A percentile compares a stretch with the other conserved stretches of the same genome.
phyloP scores from a whole-genome alignment of 2,113 vertebrate species.

The Rissa tridactyla region DNA sequence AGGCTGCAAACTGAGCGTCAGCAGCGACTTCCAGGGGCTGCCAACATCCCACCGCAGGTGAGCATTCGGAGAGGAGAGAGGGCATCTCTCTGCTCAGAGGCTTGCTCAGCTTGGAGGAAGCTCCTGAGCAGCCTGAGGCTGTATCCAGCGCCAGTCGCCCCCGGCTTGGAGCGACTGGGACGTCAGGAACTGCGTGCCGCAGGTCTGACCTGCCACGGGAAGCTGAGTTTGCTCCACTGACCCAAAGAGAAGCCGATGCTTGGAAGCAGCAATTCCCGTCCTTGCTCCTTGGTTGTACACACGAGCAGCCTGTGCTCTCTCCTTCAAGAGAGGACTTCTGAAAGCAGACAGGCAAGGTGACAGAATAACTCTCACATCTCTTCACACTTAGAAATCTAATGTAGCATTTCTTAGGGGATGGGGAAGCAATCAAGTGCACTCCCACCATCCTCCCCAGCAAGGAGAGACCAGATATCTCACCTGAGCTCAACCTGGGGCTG shows the following conservation, averaged over 20 bases:
- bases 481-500: neutral
- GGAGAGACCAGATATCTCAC: neutral
- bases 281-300: neutral
- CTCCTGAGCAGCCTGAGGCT: neutral
- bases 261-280: neutral
- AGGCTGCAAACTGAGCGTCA: neutral
- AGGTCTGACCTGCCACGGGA: rapidly evolving
- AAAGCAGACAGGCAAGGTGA: neutral
- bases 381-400: neutral
- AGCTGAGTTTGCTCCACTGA: neutral
- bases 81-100: neutral
- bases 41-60: neutral
- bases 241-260: rapidly evolving
- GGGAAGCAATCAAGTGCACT: neutral
- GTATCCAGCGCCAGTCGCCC: rapidly evolving
- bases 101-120: neutral
- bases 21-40: neutral
- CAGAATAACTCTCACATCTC: neutral
- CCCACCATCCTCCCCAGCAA: neutral
- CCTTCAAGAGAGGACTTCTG: neutral
- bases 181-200: neutral
- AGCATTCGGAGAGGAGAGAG: neutral
- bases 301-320: neutral
- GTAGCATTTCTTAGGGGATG: neutral
- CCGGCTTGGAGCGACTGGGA: rapidly evolving